Conservation (phyloP, 2,888 invertebrate genomes). For the Apotomis capreana region DNA sequence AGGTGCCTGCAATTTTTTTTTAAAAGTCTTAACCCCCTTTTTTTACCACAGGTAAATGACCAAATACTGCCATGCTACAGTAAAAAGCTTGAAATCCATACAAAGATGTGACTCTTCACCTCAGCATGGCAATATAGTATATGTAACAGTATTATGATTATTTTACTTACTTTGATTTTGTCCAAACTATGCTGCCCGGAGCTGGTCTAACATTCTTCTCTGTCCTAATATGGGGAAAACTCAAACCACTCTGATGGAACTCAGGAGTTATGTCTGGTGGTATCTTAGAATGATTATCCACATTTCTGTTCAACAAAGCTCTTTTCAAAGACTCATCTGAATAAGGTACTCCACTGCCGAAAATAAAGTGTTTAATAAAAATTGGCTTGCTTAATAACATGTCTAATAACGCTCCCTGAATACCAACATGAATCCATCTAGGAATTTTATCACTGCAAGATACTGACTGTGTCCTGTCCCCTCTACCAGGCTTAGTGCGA, state of each 20-base stretch:
- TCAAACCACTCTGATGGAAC: constrained; percentile 59
- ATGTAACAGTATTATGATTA: neutral
- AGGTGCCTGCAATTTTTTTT: no score
- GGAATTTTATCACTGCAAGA: constrained; percentile 98
- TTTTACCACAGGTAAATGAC: no score
- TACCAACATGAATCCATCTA: constrained; percentile 92
- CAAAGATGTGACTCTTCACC: no score
- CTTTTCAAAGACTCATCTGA: constrained; percentile 83
- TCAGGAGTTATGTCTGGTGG: constrained; percentile 51
- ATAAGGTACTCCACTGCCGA: constrained; percentile 87
- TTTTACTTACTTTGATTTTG: constrained; percentile 62
- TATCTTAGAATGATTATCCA: constrained; percentile 40
- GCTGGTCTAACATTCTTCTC: constrained; percentile 58
- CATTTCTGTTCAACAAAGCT: constrained; percentile 73
- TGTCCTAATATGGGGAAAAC: constrained; percentile 57
- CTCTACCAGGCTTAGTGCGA: constrained; percentile 95
- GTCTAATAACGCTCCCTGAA: constrained; percentile 92
- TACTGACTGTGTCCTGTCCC: constrained; percentile 93
- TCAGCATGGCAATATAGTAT: neutral
- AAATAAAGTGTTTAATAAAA: constrained; percentile 86
- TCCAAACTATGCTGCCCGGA: constrained; percentile 70
- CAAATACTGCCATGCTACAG: no score
- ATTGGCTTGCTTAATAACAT: constrained; percentile 86
- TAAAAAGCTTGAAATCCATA: no score
- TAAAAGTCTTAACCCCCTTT: no score